Evolutionary conservation across 2,888 invertebrate species (phyloP).

Genomic region (Mythimna lalbum): DNA sequence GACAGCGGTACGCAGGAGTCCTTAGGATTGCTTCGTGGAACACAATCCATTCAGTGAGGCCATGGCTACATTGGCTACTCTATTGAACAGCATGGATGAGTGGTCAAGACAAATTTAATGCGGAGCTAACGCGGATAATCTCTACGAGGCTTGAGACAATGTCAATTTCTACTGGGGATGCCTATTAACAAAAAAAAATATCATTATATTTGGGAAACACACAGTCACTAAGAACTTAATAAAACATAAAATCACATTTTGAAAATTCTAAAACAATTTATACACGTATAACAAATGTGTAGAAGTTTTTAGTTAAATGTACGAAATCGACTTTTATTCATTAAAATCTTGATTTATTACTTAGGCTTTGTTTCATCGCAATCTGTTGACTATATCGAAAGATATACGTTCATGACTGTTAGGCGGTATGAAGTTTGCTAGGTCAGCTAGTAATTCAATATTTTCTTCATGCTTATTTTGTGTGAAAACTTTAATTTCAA

Average conservation of each 20-base stretch:
- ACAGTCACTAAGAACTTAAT: not conserved
- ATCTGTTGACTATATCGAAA: too few species aligned
- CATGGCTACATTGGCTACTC: too few species aligned
- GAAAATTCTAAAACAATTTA: not conserved
- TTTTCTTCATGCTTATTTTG: not conserved
- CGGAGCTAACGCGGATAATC: not conserved
- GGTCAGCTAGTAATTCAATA: not conserved
- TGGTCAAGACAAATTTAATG: not conserved
- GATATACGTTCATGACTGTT: too few species aligned
- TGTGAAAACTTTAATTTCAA: not conserved
- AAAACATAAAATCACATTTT: not conserved
- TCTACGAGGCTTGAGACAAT: not conserved
- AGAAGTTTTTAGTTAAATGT: too few species aligned
- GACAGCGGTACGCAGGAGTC: not conserved
- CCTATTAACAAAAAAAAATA: not conserved
- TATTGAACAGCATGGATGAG: not conserved
- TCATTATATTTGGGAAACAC: too few species aligned
- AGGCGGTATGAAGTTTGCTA: too few species aligned
- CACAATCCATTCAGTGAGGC: too few species aligned
- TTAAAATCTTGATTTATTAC: too few species aligned
- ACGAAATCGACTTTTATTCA: too few species aligned
- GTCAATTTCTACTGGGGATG: not conserved
- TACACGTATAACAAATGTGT: not conserved
- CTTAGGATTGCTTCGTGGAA: slow-evolving; percentile 13
- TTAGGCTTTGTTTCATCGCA: too few species aligned